phyloP scores from a whole-genome alignment of 2,888 invertebrate species.

The Zele albiditarsus region DNA sequence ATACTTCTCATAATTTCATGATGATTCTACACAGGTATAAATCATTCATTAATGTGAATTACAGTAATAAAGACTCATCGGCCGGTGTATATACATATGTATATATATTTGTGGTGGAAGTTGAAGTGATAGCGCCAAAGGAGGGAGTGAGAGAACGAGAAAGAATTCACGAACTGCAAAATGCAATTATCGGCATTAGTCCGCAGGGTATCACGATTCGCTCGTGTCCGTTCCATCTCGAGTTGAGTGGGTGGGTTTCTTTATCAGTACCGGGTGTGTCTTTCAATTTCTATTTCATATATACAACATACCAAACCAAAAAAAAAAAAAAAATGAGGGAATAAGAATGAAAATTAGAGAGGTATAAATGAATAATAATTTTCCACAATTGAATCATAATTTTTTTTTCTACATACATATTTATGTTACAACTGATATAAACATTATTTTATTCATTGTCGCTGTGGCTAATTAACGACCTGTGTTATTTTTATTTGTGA shows the following conservation, averaged over 20 bases:
- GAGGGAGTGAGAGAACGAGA: conserved; percentile 57
- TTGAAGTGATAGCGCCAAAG: conserved; percentile 37
- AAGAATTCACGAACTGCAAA: conserved; percentile 71
- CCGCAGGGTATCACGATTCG: conserved; percentile 71
- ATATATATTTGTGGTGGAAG: neutral
- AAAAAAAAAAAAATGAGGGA: neutral
- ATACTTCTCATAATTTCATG: conserved; percentile 19
- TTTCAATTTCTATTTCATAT: conserved; percentile 24
- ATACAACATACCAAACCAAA: neutral
- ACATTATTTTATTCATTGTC: too few species aligned
- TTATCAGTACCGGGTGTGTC: conserved; percentile 60
- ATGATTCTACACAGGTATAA: conserved; percentile 45
- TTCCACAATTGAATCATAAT: too few species aligned
- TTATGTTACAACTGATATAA: too few species aligned
- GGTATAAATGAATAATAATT: too few species aligned
- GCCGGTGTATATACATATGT: neutral
- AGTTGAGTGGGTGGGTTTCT: conserved; percentile 55
- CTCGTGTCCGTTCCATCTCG: conserved; percentile 57
- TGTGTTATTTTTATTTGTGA: too few species aligned
- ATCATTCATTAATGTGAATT: conserved; percentile 36
- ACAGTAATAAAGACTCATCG: conserved; percentile 20
- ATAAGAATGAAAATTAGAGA: conserved; percentile 19
- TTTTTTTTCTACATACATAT: too few species aligned
- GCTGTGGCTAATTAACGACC: too few species aligned
- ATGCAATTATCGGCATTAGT: conserved; percentile 72